Evolutionary conservation across 2,113 vertebrate genomes (phyloP).

Genomic region (Nycticebus coucang): DNA sequence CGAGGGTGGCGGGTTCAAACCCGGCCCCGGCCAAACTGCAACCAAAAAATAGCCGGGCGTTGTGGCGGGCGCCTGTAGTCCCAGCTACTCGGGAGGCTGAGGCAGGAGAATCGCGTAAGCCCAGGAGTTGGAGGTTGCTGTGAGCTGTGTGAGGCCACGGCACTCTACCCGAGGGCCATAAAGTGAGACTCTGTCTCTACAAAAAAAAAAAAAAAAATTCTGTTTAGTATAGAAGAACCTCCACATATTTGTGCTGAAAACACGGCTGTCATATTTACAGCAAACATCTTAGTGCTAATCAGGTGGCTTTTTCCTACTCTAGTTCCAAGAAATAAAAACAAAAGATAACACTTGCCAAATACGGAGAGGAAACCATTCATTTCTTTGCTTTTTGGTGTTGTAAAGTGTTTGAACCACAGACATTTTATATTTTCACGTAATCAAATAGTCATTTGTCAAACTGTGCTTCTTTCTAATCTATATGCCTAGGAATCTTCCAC

Average conservation of each 20-base stretch:
- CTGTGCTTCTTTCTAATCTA: neutral
- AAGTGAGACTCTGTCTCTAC: too few species aligned
- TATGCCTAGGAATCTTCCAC: neutral
- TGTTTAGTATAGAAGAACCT: neutral
- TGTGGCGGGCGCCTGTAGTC: too few species aligned
- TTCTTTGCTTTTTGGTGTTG: slow-evolving; percentile 7
- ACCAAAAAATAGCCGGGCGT: too few species aligned
- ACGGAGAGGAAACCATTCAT: neutral
- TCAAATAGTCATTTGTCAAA: neutral
- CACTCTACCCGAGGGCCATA: too few species aligned
- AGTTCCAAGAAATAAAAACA: slow-evolving; percentile 41
- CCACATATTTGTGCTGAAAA: slow-evolving; percentile 21
- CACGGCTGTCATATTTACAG: slow-evolving; percentile 33
- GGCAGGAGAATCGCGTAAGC: too few species aligned
- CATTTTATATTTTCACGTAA: neutral
- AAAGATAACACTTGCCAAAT: slow-evolving; percentile 17
- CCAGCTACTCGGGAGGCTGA: too few species aligned
- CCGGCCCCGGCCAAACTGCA: too few species aligned
- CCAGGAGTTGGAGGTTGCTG: too few species aligned
- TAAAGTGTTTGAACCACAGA: neutral
- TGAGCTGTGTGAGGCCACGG: too few species aligned
- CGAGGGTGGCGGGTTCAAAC: too few species aligned
- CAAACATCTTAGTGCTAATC: slow-evolving; percentile 45
- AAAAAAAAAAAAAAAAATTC: neutral
- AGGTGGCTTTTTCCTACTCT: neutral